Percentiles rank a stretch among this genome's conserved stretches.
Conservation (phyloP, 2,888 invertebrate genomes). For the Deladenus siricidicola region DNA sequence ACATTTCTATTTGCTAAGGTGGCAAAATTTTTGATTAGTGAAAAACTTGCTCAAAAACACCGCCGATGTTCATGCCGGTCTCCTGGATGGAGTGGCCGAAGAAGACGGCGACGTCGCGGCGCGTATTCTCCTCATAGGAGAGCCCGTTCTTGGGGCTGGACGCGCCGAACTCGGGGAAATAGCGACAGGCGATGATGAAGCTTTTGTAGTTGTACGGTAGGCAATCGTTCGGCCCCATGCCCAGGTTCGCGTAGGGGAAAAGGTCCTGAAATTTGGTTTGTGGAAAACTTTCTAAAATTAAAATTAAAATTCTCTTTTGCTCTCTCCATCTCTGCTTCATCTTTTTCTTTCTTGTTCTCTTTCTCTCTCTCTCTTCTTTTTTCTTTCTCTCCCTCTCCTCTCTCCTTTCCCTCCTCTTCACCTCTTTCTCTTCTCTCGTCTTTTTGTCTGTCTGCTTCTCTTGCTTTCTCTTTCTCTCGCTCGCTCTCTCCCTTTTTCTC, state of each 20-base stretch:
- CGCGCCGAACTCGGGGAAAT: constrained; percentile 48
- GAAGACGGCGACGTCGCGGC: not conserved
- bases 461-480: too few species aligned
- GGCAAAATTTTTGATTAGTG: too few species aligned
- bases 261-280: constrained; percentile 33
- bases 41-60: too few species aligned
- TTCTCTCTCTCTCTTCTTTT: not conserved
- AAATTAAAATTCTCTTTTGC: too few species aligned
- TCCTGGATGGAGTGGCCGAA: constrained; percentile 48
- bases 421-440: too few species aligned
- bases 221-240: constrained; percentile 41
- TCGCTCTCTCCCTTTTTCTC: too few species aligned
- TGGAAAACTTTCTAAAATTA: too few species aligned
- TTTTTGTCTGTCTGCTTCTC: too few species aligned
- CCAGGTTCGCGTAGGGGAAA: constrained; percentile 50
- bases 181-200: constrained; percentile 47
- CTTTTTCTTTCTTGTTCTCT: not conserved
- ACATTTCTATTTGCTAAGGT: too few species aligned
- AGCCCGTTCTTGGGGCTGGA: constrained; percentile 5
- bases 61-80: constrained; percentile 50
- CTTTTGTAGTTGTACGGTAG: constrained; percentile 49
- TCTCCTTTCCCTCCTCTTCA: too few species aligned
- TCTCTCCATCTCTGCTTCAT: too few species aligned
- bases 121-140: not conserved
- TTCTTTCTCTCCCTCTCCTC: not conserved